A percentile compares a stretch with the other conserved stretches of the same genome.
phyloP scores from a whole-genome alignment of 2,113 vertebrate genomes.

The Corydoras maculifer region DNA sequence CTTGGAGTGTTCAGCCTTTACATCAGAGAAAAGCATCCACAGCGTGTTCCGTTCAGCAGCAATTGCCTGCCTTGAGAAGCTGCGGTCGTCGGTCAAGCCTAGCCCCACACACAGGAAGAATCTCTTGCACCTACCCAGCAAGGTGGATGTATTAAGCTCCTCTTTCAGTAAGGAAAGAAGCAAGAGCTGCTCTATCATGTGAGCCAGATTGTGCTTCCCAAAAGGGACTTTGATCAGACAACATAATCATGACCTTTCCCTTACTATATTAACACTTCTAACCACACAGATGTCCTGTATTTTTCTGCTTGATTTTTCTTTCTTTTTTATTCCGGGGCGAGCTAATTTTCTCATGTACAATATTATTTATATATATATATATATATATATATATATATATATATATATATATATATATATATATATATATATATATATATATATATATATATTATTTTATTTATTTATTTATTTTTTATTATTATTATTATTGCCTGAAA shows the following conservation, averaged over 20 bases:
- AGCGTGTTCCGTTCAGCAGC: conserved; percentile 83
- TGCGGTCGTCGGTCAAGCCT: conserved; percentile 60
- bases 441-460: too few relatives aligned
- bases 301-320: neutral
- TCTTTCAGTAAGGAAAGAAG: conserved; percentile 88
- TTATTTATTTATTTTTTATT: too few relatives aligned
- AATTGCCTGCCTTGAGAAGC: conserved; percentile 75
- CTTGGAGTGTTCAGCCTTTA: conserved; percentile 91
- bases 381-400: too few relatives aligned
- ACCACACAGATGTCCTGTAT: conserved; percentile 21
- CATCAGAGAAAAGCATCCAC: conserved; percentile 90
- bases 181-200: conserved; percentile 91
- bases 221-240: conserved; percentile 6
- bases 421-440: too few relatives aligned
- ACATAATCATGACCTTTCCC: conserved; percentile 10
- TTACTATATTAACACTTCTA: neutral
- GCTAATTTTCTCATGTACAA: too few relatives aligned
- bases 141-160: conserved; percentile 80
- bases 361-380: too few relatives aligned
- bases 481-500: too few relatives aligned
- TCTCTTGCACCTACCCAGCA: conserved; percentile 82
- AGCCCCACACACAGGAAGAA: conserved; percentile 80
- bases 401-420: too few relatives aligned
- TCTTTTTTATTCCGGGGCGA: neutral
- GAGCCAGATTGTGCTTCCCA: conserved; percentile 49